Conservation (phyloP, 2,797 vertebrate species). For the Ambastaia sidthimunki region DNA sequence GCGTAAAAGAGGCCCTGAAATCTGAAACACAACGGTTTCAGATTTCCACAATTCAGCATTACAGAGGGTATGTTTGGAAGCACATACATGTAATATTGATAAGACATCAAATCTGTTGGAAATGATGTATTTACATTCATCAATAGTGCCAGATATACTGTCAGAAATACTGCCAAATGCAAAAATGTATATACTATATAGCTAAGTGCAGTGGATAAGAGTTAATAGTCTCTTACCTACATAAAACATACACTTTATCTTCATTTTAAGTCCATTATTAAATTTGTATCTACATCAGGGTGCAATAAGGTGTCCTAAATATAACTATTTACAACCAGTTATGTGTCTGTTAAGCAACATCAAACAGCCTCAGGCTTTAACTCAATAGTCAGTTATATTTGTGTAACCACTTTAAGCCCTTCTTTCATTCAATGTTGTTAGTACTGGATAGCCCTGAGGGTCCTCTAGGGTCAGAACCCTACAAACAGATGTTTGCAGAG, state of each 20-base stretch:
- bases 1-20: constrained; percentile 5
- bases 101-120: background rate
- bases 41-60: too few relatives aligned
- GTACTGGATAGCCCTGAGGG: background rate
- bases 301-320: background rate
- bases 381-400: background rate
- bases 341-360: background rate
- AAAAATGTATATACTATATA: background rate
- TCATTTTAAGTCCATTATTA: constrained; percentile 7
- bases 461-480: background rate
- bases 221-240: background rate
- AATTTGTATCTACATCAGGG: background rate
- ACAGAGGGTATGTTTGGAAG: background rate
- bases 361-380: constrained; percentile 7
- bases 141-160: too few relatives aligned
- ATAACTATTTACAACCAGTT: background rate
- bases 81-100: background rate
- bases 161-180: background rate
- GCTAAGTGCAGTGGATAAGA: background rate
- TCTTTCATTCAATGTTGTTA: constrained; percentile 19
- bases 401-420: background rate
- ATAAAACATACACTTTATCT: background rate
- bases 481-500: background rate
- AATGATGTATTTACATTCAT: background rate
- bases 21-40: constrained; percentile 25